phyloP scores from a whole-genome alignment of 2,888 invertebrate species.

The Polydrusus pterygomalis region DNA sequence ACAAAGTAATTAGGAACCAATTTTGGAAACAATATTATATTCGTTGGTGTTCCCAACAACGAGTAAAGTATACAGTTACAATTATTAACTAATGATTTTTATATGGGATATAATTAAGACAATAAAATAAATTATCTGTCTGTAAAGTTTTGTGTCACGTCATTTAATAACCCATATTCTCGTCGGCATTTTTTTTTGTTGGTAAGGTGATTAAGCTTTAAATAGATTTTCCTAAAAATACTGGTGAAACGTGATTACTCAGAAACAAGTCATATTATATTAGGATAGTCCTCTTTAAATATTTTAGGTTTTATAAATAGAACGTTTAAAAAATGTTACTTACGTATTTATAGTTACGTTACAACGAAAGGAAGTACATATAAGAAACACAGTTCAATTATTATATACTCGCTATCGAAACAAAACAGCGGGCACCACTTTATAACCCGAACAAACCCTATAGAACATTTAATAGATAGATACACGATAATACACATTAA shows the following conservation, averaged over 20 bases:
- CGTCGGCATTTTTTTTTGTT: neutral
- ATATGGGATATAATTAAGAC: conserved; percentile 4
- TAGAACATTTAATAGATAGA: too few relatives aligned
- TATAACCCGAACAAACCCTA: too few relatives aligned
- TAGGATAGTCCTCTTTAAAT: conserved; percentile 1
- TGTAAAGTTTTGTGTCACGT: neutral
- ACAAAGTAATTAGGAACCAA: neutral
- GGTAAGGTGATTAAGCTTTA: neutral
- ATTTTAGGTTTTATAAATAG: neutral
- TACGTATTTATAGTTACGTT: neutral
- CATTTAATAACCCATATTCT: neutral
- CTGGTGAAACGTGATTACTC: neutral
- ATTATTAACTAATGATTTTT: neutral
- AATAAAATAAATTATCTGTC: conserved; percentile 3
- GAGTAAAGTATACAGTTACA: neutral
- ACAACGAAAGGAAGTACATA: too few relatives aligned
- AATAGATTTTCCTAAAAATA: conserved; percentile 12
- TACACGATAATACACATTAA: too few relatives aligned
- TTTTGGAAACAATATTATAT: neutral
- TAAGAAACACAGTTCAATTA: too few relatives aligned
- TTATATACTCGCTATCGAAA: too few relatives aligned
- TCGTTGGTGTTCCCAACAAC: neutral
- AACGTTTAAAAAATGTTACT: too few relatives aligned
- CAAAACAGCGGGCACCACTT: too few relatives aligned
- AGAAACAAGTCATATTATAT: neutral